Percentiles rank a stretch among this genome's conserved stretches.
These are phyloP conservation scores for Coendou prehensilis DNA, from an alignment of 2,797 vertebrate species.

Conservation along the genomic window DNA sequence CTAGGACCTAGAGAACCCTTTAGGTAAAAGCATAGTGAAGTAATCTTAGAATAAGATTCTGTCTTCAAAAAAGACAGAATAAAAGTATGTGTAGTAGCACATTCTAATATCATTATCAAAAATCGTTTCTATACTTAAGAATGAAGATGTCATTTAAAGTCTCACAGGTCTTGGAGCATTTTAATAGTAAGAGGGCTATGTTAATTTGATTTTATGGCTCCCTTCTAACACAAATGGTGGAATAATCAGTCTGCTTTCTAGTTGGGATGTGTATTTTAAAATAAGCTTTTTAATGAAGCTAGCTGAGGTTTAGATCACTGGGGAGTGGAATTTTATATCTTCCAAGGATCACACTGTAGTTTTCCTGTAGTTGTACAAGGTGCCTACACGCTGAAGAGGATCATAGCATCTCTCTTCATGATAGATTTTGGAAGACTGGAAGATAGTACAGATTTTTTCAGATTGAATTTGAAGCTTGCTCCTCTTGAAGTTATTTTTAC, in stretches of 20 bases:
- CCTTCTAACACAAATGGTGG: constrained; percentile 33
- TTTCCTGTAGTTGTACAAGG: neutral
- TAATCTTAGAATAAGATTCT: constrained; percentile 58
- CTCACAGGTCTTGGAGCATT: constrained; percentile 14
- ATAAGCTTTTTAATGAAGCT: constrained; percentile 56
- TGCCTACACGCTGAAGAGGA: neutral
- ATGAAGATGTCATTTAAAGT: neutral
- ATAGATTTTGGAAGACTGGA: constrained; percentile 62
- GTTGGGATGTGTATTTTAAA: constrained; percentile 29
- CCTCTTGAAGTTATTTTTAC: constrained; percentile 69
- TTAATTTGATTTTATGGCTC: constrained; percentile 39
- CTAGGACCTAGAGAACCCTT: constrained; percentile 39
- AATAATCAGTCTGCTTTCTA: constrained; percentile 49
- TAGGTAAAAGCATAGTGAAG: constrained; percentile 11
- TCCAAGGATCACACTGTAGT: constrained; percentile 28
- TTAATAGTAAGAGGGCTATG: neutral
- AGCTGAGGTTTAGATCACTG: constrained; percentile 10
- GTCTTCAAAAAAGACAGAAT: neutral
- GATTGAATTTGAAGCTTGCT: constrained; percentile 62
- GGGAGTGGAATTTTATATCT: constrained; percentile 4
- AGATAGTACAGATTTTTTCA: constrained; percentile 45
- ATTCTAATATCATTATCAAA: constrained; percentile 19
- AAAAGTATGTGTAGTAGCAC: neutral
- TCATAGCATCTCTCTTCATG: constrained; percentile 56
- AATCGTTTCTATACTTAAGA: constrained; percentile 34